Base-by-base conservation (phyloP, 2,113 vertebrate genomes). In the Solea senegalensis region DNA sequence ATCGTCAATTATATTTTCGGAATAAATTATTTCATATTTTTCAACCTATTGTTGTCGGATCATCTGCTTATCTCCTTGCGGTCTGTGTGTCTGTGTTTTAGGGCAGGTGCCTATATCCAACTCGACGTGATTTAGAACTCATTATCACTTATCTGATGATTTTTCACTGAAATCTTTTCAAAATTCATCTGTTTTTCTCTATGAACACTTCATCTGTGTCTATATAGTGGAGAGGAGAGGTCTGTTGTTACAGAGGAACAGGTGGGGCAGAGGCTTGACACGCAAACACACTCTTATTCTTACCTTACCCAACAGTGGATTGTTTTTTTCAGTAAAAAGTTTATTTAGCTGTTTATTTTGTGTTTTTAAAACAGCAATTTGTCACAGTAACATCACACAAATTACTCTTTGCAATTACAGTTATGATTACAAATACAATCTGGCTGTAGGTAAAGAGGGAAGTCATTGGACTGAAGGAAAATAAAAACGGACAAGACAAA, bases 181-280 rank as follows among this genome's bases (percentile, higher is more conserved):
- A 57, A 69, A 34, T 72, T 43, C 27, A 67, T 72, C 56, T 46
- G 8, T 75, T 44, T 21, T 8, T 21, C n/a, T 60, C 51, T 0
- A 5, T 68, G 5, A 73, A 74, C 65, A 5, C 59, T 67, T 73
- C n/a, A 73, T 78, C 52, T 43, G 69, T 85, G 66, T 78, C 52
- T 43, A 67, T 85, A 66, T 51, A 61, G 68, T 43, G 57, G 45
- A 56, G 83, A 81, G 75, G 76, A 86, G 80, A 77, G 80, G 70
- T 86, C 80, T 86, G 86, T 83, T 89, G 80, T 82, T 60, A 67
- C 59, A 72, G 72, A 73, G 65, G 81, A 90, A 90, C 90, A 91
- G 91, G 89, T 92, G 89, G 86, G 67, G 74, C 74, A 21, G 63
- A 68, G 69, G 55, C 48, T 69, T 82, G 51, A 83, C 56, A 50